Percentiles rank a stretch among this genome's conserved stretches.
Conservation (phyloP, 2,888 invertebrate genomes). For the Erebia aethiops region DNA sequence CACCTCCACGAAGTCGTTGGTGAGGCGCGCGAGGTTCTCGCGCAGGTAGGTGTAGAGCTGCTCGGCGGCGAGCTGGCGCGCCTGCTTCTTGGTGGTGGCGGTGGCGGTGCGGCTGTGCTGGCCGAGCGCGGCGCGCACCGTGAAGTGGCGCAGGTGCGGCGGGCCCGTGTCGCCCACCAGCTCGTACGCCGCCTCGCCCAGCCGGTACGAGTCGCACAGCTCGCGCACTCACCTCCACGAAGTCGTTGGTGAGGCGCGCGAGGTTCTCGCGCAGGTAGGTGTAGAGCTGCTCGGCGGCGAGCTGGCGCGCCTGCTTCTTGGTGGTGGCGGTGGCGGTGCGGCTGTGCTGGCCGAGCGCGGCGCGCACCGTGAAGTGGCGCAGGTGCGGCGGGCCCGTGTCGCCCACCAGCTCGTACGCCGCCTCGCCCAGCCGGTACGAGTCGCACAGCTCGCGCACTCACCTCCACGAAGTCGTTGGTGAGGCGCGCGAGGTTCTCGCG, state of each 20-base stretch:
- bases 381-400: slow-evolving; percentile 87
- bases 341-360: slow-evolving; percentile 76
- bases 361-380: slow-evolving; percentile 84
- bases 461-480: slow-evolving; percentile 65
- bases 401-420: slow-evolving; percentile 80
- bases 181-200: slow-evolving; percentile 78
- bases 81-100: slow-evolving; percentile 85
- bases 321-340: slow-evolving; percentile 83
- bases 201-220: slow-evolving; percentile 72
- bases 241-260: slow-evolving; percentile 58
- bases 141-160: slow-evolving; percentile 85
- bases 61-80: slow-evolving; percentile 85
- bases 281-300: slow-evolving; percentile 79
- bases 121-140: slow-evolving; percentile 80
- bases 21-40: slow-evolving; percentile 61
- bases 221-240: slow-evolving; percentile 71
- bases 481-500: slow-evolving; percentile 60
- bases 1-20: slow-evolving; percentile 65
- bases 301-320: slow-evolving; percentile 86
- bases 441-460: slow-evolving; percentile 76
- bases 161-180: slow-evolving; percentile 86
- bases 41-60: slow-evolving; percentile 65
- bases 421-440: slow-evolving; percentile 74
- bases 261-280: slow-evolving; percentile 64
- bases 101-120: slow-evolving; percentile 79